Conservation (phyloP, 2,888 invertebrate species). For the Melanchra persicariae region DNA sequence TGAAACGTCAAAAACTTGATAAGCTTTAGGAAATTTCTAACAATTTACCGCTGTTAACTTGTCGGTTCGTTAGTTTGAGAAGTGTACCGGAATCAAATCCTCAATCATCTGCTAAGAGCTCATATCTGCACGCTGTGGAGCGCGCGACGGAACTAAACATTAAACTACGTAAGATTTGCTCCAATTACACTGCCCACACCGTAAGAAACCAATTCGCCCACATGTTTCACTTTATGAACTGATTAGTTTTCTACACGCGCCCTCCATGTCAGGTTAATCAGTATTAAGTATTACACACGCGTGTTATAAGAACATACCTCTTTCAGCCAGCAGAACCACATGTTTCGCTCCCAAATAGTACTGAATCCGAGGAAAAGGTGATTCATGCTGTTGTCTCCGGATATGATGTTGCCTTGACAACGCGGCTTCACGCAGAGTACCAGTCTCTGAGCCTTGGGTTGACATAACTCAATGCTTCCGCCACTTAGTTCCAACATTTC, state of each 20-base stretch:
- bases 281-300: conserved; percentile 25
- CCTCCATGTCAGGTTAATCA: conserved; percentile 33
- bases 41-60: conserved; percentile 82
- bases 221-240: conserved; percentile 38
- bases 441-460: conserved; percentile 85
- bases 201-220: conserved; percentile 55
- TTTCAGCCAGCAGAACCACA: conserved; percentile 92
- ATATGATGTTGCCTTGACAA: conserved; percentile 79
- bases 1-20: conserved; percentile 84
- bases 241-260: conserved; percentile 40
- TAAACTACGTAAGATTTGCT: conserved; percentile 69
- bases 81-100: conserved; percentile 88
- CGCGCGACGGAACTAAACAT: conserved; percentile 67
- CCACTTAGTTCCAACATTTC: conserved; percentile 86
- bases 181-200: conserved; percentile 66
- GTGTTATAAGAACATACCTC: conserved; percentile 84
- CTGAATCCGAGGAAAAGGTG: conserved; percentile 92
- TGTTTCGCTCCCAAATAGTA: conserved; percentile 92
- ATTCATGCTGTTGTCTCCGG: conserved; percentile 80
- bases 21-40: conserved; percentile 81
- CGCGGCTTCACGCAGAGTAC: conserved; percentile 87
- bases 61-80: conserved; percentile 87
- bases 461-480: conserved; percentile 85
- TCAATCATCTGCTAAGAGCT: conserved; percentile 79
- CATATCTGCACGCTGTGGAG: conserved; percentile 61